A percentile compares a stretch with the other conserved stretches of the same genome.
These are phyloP conservation scores for Pseudopipra pipra DNA, from an alignment of 2,113 vertebrate species.

Conservation along the genomic window DNA sequence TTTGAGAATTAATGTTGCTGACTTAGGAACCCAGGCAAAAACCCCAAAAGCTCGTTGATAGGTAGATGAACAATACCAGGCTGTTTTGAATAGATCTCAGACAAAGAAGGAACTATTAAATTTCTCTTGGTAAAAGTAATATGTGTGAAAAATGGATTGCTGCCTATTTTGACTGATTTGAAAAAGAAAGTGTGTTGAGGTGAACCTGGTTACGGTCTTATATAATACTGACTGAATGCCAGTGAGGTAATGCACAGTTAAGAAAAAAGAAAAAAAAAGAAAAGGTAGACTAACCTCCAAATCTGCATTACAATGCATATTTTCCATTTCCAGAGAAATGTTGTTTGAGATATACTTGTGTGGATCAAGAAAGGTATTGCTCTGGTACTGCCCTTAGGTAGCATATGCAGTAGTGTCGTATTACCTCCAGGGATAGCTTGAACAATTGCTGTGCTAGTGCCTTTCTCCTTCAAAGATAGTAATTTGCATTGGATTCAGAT, in stretches of 20 bases:
- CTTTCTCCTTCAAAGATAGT: slow-evolving; percentile 35
- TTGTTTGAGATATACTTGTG: not conserved
- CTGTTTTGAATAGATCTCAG: not conserved
- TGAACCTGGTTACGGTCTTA: not conserved
- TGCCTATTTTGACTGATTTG: not conserved
- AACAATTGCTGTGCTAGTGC: slow-evolving; percentile 42
- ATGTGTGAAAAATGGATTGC: not conserved
- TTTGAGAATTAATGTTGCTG: not conserved
- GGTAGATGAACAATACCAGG: not conserved
- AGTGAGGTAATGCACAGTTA: not conserved
- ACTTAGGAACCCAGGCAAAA: not conserved
- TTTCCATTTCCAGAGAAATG: not conserved
- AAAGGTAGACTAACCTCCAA: not conserved
- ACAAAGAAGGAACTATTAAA: not conserved
- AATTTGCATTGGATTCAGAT: slow-evolving; percentile 70
- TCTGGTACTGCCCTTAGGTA: not conserved
- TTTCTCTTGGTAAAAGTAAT: not conserved
- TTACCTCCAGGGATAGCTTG: slow-evolving; percentile 47
- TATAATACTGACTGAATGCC: not conserved
- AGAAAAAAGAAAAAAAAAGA: not conserved
- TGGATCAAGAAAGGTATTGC: slow-evolving; percentile 22
- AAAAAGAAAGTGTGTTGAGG: not conserved
- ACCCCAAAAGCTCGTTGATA: not conserved
- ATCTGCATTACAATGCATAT: slow-evolving; percentile 28
- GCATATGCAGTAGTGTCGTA: not conserved